Conservation (phyloP, 2,113 vertebrate species). For the Rafetus swinhoei region DNA sequence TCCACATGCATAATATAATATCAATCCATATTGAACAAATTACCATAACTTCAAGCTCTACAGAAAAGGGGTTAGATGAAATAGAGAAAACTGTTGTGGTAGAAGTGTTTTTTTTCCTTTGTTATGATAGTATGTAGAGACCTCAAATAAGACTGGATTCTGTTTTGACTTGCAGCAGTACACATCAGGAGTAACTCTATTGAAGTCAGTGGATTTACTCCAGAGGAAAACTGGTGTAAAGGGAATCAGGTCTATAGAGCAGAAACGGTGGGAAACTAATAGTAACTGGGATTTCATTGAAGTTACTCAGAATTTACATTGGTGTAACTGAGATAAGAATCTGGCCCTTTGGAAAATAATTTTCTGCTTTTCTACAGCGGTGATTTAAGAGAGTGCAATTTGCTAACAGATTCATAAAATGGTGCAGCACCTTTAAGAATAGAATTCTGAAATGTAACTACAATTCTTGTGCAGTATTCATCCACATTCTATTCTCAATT, state of each 20-base stretch:
- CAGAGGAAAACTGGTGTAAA: background rate
- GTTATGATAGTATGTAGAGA: background rate
- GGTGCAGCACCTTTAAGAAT: background rate
- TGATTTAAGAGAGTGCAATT: background rate
- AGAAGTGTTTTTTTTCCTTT: background rate
- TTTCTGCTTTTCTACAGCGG: background rate
- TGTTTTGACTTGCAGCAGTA: fast-evolving
- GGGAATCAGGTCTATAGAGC: background rate
- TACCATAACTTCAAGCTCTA: background rate
- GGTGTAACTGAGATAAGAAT: background rate
- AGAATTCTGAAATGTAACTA: background rate
- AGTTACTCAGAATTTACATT: background rate
- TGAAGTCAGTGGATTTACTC: background rate
- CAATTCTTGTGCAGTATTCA: background rate
- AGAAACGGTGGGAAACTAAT: background rate
- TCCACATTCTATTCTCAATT: slow-evolving; percentile 21
- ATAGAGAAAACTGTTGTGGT: background rate
- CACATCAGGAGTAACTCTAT: background rate
- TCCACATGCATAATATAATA: background rate
- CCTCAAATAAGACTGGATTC: fast-evolving
- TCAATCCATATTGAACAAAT: slow-evolving; percentile 11
- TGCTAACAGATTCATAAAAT: slow-evolving; percentile 3
- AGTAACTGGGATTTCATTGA: fast-evolving
- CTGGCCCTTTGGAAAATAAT: background rate
- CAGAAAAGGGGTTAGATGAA: background rate